A percentile compares a stretch with the other conserved stretches of the same genome.
These are phyloP conservation scores for Trichonephila clavipes DNA, from an alignment of 1,140 invertebrate species.

Conservation along the genomic window DNA sequence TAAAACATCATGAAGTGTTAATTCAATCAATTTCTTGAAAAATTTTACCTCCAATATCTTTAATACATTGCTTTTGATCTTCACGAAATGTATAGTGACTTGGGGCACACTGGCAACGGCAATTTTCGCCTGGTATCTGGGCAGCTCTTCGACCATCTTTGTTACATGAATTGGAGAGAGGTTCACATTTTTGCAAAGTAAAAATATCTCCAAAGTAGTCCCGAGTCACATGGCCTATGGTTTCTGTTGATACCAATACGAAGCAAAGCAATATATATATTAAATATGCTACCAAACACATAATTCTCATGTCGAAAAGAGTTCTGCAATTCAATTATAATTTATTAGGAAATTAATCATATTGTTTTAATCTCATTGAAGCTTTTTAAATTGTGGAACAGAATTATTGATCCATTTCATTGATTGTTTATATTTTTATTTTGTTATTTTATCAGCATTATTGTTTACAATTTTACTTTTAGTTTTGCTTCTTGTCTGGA, in stretches of 20 bases:
- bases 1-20: too few relatives aligned
- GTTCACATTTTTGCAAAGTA: slow-evolving; percentile 9
- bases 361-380: too few relatives aligned
- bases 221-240: slow-evolving; percentile 67
- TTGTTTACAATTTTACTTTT: too few relatives aligned
- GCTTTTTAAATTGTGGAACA: too few relatives aligned
- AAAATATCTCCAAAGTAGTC: slow-evolving; percentile 77
- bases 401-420: too few relatives aligned
- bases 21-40: too few relatives aligned
- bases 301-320: background rate
- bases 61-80: slow-evolving; percentile 86
- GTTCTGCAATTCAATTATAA: too few relatives aligned
- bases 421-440: too few relatives aligned
- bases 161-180: background rate
- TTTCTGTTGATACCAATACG: background rate
- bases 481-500: too few relatives aligned
- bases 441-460: too few relatives aligned
- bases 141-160: slow-evolving; percentile 45
- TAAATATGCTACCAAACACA: background rate
- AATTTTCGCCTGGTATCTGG: slow-evolving; percentile 66
- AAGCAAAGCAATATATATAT: background rate
- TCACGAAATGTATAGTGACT: slow-evolving; percentile 86
- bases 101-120: slow-evolving; percentile 84
- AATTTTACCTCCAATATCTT: slow-evolving; percentile 85
- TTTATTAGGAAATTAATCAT: too few relatives aligned